A percentile compares a stretch with the other conserved stretches of the same genome.
Evolutionary conservation across 2,113 vertebrate genomes (phyloP).

Genomic region (Picathartes gymnocephalus): DNA sequence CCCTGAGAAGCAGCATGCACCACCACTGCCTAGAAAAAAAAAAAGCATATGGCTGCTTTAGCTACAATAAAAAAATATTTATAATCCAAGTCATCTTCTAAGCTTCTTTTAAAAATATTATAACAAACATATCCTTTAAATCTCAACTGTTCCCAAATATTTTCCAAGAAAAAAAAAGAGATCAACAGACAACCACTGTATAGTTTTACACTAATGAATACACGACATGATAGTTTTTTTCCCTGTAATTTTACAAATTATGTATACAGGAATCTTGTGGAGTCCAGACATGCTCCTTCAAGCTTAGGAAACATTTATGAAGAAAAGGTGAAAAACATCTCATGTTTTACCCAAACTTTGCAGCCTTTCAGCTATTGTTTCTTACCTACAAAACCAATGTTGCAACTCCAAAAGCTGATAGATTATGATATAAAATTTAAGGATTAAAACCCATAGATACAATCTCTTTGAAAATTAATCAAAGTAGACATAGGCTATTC

Average conservation of each 20-base stretch:
- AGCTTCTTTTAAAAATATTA: neutral
- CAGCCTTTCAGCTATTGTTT: neutral
- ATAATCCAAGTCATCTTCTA: neutral
- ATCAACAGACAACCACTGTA: neutral
- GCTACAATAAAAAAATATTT: neutral
- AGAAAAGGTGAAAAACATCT: neutral
- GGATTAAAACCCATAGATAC: neutral
- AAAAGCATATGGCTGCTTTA: neutral
- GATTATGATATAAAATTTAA: neutral
- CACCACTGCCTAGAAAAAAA: neutral
- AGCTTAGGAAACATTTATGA: neutral
- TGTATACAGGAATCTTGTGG: neutral
- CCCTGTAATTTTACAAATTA: neutral
- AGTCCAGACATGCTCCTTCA: neutral
- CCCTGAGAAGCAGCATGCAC: neutral
- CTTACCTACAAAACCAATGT: neutral
- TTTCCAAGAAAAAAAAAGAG: neutral
- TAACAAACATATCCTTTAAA: neutral
- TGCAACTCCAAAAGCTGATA: neutral
- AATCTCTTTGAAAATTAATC: neutral
- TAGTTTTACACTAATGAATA: neutral
- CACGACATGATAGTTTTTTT: neutral
- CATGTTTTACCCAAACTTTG: neutral
- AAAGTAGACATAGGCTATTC: rapidly evolving
- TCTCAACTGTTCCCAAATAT: neutral